phyloP scores from a whole-genome alignment of 2,113 vertebrate genomes.

The Lampris incognitus region DNA sequence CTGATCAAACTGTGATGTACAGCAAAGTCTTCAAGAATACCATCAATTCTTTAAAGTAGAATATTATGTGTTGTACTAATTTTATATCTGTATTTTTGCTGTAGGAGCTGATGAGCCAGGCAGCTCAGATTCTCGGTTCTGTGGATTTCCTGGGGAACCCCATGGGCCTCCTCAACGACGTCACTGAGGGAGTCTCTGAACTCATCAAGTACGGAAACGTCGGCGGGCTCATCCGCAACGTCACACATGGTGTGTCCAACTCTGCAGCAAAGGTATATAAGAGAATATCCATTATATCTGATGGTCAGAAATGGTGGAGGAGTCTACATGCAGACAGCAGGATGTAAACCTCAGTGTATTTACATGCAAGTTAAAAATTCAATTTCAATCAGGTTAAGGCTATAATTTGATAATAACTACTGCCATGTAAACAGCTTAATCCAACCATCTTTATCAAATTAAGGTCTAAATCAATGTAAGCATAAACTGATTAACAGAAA shows the following conservation, averaged over 20 bases:
- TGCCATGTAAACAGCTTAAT: no score
- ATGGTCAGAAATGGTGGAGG: background rate
- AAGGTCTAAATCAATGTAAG: no score
- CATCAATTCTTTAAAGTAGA: no score
- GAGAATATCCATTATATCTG: background rate
- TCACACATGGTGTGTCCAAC: conserved; percentile 97
- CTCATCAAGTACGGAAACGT: conserved; percentile 97
- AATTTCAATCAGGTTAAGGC: no score
- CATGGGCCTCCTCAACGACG: conserved; percentile 95
- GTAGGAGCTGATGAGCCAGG: conserved; percentile 96
- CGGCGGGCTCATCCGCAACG: conserved; percentile 94
- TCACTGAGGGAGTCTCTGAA: conserved; percentile 93
- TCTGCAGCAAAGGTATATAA: conserved; percentile 93
- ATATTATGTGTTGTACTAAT: no score
- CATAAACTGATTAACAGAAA: no score
- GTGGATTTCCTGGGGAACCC: conserved; percentile 99
- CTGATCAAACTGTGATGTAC: no score
- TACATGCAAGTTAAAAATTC: no score
- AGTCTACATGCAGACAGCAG: background rate
- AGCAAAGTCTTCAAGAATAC: no score
- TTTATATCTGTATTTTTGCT: background rate
- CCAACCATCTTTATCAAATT: no score
- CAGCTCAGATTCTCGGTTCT: conserved; percentile 94
- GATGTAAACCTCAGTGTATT: no score
- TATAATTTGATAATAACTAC: no score